A percentile compares a stretch with the other conserved stretches of the same genome.
These are phyloP conservation scores for Dreissena polymorpha DNA, from an alignment of 1,140 invertebrate species.

Conservation along the genomic window DNA sequence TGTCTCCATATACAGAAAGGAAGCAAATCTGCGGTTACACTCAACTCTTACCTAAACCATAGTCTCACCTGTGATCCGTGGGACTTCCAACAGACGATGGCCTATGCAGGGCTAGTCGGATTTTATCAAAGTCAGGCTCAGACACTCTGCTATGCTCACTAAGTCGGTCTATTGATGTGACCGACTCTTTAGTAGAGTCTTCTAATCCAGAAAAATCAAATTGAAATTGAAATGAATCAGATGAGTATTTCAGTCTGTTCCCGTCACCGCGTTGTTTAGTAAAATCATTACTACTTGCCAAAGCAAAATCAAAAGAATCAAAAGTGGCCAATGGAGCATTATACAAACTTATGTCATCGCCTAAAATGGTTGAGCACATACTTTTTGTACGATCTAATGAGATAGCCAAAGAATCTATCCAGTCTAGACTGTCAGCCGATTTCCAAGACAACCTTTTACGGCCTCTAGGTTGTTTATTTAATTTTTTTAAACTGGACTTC, in stretches of 20 bases:
- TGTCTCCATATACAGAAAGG: too few species aligned
- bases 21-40: not conserved
- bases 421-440: conserved; percentile 66
- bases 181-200: conserved; percentile 48
- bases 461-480: conserved; percentile 45
- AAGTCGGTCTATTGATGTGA: conserved; percentile 51
- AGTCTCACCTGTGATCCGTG: conserved; percentile 44
- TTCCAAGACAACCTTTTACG: conserved; percentile 66
- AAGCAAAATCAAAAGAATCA: conserved; percentile 67
- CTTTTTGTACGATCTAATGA: conserved; percentile 65
- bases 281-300: conserved; percentile 60
- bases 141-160: conserved; percentile 38
- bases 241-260: conserved; percentile 59
- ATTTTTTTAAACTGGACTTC: conserved; percentile 65
- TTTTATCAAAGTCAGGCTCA: conserved; percentile 52
- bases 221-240: conserved; percentile 69
- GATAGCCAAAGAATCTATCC: conserved; percentile 59
- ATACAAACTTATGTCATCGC: conserved; percentile 64
- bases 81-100: conserved; percentile 20
- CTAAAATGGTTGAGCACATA: conserved; percentile 62
- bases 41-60: conserved; percentile 35
- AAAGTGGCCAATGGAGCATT: conserved; percentile 67
- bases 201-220: conserved; percentile 72
- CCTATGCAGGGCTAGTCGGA: conserved; percentile 25
- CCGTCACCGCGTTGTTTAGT: conserved; percentile 50